Base-by-base conservation (phyloP, 1,140 invertebrate genomes). In the Lasioglossum baleicum region DNA sequence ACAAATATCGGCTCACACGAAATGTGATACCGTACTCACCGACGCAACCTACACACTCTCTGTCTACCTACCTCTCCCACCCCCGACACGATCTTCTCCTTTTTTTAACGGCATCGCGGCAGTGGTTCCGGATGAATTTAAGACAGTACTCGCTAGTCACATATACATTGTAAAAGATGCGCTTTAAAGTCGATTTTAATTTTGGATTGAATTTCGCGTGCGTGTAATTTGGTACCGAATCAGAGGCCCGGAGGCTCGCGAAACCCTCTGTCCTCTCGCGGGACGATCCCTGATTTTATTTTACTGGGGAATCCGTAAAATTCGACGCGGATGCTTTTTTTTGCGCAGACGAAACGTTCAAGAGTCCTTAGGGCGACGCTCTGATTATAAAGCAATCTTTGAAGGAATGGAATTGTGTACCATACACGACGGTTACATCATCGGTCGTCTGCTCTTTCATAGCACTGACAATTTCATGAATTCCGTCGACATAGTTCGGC, bases 1-100 rank as follows among this genome's bases (percentile, higher is more conserved):
- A 82, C 86, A 86, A 88, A 88, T 86, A 86, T 86, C 82, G 84
- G 75, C 81, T 86, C 81, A 77, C 85, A 86, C 85, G 85, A 83
- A 87, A 87, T 75, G 85, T 81, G 85, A 87, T 87, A 88, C 80
- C 64, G 60, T 86, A 64, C 71, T 86, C 83, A 81, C 81, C 75
- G 82, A 82, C 83, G 71, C 82, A 22, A 69, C 64, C 53, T 87
- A 58, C 75, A 56, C 82, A 65, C 74, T 69, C 56, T 58, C 70
- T 61, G 70, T 60, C 17, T 71, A 64, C 69, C n/a, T 15, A 22
- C 56, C 31, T 13, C 20, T 4, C 31, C 15, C 26, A 22, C 15
- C 15, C n/a, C 8, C 2, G 51, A 56, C 69, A 6, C 17, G 17
- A 5, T 61, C 44, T 44, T 51, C n/a, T 73, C 65, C 26, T 48